Conservation (phyloP, 2,888 invertebrate genomes). For the Minunthozetes semirufus region DNA sequence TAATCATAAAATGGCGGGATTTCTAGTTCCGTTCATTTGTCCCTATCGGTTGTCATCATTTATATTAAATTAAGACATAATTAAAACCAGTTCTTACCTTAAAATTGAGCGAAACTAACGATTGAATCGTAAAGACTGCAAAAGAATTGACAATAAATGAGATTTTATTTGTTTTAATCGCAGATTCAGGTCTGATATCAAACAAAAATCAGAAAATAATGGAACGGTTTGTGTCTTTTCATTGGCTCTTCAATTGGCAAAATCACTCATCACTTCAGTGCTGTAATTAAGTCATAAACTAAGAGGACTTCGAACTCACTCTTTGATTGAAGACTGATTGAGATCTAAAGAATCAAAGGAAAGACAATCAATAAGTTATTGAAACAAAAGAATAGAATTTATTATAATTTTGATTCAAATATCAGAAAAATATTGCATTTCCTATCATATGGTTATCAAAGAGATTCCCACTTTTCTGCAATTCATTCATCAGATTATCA, state of each 20-base stretch:
- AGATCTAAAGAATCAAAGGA: not conserved
- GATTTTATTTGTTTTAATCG: not conserved
- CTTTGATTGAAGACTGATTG: not conserved
- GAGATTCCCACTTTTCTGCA: conserved; percentile 27
- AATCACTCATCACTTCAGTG: conserved; percentile 4
- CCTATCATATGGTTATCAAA: not conserved
- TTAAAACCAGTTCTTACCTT: no score
- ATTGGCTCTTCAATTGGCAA: conserved; percentile 21
- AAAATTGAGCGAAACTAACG: not conserved
- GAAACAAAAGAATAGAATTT: not conserved
- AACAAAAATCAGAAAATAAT: not conserved
- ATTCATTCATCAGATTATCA: not conserved
- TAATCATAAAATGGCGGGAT: conserved; percentile 22
- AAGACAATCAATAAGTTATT: not conserved
- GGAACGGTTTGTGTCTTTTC: conserved; percentile 4
- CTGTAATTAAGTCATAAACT: not conserved
- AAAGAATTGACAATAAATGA: not conserved
- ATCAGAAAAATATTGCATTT: not conserved
- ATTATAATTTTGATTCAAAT: not conserved
- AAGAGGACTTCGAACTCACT: not conserved
- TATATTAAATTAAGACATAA: not conserved
- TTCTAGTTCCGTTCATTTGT: not conserved
- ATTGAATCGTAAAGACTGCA: no score
- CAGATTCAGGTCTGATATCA: no score
- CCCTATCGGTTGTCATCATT: conserved; percentile 25